phyloP scores from a whole-genome alignment of 2,113 vertebrate genomes.

The Procavia capensis region DNA sequence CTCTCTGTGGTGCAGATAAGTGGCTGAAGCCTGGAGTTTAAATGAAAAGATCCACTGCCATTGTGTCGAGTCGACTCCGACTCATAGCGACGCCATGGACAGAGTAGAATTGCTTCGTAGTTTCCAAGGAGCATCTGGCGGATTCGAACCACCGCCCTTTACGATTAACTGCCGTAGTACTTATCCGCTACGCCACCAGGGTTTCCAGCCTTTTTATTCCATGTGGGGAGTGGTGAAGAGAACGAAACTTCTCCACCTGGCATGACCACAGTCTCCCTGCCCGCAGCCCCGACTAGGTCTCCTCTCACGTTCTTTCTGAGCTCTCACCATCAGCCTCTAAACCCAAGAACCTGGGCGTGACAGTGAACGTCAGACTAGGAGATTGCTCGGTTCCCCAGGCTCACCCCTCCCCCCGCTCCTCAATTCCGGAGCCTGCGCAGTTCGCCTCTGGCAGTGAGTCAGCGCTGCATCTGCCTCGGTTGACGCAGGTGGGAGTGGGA shows the following conservation, averaged over 20 bases:
- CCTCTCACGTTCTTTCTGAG: not conserved
- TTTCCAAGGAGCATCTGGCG: no score
- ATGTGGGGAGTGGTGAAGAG: not conserved
- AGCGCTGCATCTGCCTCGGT: not conserved
- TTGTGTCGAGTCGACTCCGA: no score
- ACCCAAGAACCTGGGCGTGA: not conserved
- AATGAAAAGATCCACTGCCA: no score
- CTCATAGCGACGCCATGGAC: no score
- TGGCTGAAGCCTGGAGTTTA: accelerated
- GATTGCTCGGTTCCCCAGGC: not conserved
- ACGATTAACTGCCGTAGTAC: no score
- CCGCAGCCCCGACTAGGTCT: not conserved
- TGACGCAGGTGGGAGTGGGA: not conserved
- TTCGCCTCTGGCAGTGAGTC: not conserved
- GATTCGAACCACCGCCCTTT: no score
- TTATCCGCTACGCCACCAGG: no score
- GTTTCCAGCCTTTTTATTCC: no score
- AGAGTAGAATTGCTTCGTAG: no score
- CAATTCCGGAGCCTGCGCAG: conserved; percentile 28
- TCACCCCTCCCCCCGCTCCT: not conserved
- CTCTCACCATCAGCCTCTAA: not conserved
- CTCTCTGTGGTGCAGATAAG: conserved; percentile 71
- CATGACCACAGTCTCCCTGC: not conserved
- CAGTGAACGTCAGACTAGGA: not conserved
- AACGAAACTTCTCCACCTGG: not conserved